Evolutionary conservation across 2,888 invertebrate genomes (phyloP).

Genomic region (Hanleya hanleyi): DNA sequence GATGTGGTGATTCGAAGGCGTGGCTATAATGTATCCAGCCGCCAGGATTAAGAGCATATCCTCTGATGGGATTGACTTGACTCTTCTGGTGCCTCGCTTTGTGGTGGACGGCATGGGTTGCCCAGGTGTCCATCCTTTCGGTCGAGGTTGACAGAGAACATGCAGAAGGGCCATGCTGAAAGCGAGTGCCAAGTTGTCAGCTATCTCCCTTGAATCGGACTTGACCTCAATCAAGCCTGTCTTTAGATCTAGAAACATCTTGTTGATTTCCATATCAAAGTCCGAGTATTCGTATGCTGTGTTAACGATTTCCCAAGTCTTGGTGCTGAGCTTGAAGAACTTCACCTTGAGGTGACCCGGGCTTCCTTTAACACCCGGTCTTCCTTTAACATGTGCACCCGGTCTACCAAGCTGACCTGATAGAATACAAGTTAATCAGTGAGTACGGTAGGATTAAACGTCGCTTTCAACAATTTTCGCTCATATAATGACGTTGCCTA

Average conservation of each 20-base stretch:
- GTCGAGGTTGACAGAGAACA: conserved; percentile 75
- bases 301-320: conserved; percentile 44
- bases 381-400: too few species aligned
- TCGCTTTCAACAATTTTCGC: too few species aligned
- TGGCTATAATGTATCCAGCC: conserved; percentile 72
- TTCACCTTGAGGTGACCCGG: conserved; percentile 65
- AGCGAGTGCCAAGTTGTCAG: conserved; percentile 74
- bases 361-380: conserved; percentile 62
- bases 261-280: conserved; percentile 48
- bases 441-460: too few species aligned
- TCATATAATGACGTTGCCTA: too few species aligned
- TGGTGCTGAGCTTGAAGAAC: conserved; percentile 52
- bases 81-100: conserved; percentile 41
- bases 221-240: conserved; percentile 51
- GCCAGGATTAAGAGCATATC: conserved; percentile 72
- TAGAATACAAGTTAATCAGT: too few species aligned
- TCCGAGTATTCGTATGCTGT: conserved; percentile 49
- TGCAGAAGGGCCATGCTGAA: conserved; percentile 75
- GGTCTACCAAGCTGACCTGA: too few species aligned
- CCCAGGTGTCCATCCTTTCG: conserved; percentile 52
- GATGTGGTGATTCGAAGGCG: conserved; percentile 69
- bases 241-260: conserved; percentile 57
- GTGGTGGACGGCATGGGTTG: conserved; percentile 21
- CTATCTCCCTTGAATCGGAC: conserved; percentile 59
- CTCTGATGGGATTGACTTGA: conserved; percentile 57